Percentiles rank a stretch among this genome's conserved stretches.
Conservation (phyloP, 1,140 invertebrate species). For the Aphidius ervi region DNA sequence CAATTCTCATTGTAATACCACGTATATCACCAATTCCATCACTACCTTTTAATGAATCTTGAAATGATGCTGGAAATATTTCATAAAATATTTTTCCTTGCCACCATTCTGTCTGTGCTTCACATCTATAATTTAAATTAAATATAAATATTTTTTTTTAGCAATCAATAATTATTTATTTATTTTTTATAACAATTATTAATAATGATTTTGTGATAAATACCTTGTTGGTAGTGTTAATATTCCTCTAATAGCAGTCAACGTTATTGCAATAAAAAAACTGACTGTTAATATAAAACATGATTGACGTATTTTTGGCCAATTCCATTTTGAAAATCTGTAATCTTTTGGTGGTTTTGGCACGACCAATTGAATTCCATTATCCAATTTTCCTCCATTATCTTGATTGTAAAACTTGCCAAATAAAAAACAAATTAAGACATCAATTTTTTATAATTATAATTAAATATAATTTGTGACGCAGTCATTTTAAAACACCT, state of each 20-base stretch:
- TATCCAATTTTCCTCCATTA: slow-evolving; percentile 48
- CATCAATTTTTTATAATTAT: too few relatives aligned
- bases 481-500: too few relatives aligned
- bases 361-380: slow-evolving; percentile 55
- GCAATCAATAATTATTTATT: neutral
- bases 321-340: slow-evolving; percentile 76
- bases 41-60: slow-evolving; percentile 64
- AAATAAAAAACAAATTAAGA: slow-evolving; percentile 28
- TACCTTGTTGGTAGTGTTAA: slow-evolving; percentile 66
- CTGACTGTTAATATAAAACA: slow-evolving; percentile 69
- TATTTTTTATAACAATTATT: neutral
- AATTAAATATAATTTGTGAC: too few relatives aligned
- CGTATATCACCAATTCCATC: slow-evolving; percentile 72
- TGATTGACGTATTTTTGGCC: slow-evolving; percentile 68
- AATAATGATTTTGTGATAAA: slow-evolving; percentile 34
- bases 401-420: slow-evolving; percentile 56
- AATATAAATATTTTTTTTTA: slow-evolving; percentile 10
- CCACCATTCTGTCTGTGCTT: slow-evolving; percentile 65
- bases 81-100: slow-evolving; percentile 78
- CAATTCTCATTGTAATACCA: slow-evolving; percentile 62
- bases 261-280: slow-evolving; percentile 63
- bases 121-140: slow-evolving; percentile 35
- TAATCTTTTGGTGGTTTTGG: slow-evolving; percentile 59
- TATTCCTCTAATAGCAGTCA: slow-evolving; percentile 66
- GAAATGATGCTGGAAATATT: slow-evolving; percentile 76